Base-by-base conservation (phyloP, 2,888 invertebrate species). In the Drosophila diplacantha region DNA sequence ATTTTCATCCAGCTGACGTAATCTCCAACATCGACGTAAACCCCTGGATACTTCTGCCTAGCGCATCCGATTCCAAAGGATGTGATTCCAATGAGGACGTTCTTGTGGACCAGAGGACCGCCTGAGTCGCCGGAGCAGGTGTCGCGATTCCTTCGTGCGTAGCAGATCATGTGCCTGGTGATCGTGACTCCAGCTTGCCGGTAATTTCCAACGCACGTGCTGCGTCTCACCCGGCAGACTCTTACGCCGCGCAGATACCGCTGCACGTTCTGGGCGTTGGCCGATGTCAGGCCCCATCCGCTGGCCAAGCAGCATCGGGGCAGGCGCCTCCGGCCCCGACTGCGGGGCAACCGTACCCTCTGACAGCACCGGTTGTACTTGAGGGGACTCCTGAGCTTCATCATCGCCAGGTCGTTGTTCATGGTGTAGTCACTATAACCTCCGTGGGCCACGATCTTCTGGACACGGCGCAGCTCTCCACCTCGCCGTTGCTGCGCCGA, bases 1-100 rank as follows among this genome's bases (percentile, higher is more conserved):
- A 2, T 32, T 1, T 7, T 31, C 12, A 78, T 80, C 78, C 78
- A 78, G 0, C 0, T 5, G 1, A 22, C 53, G 9, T n/a, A 59
- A 2, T 16, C 32, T 2, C 14, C 16, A 0, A 77, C 35, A 26
- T 66, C 35, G 3, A 24, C 18, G 49, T 82, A 79, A 1, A 82
- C 55, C 3, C 78, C 78, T 3, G 78, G 71, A 52, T 31, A 74
- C 0, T 38, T 29, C 5, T 0, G 3, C 18, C 57, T 51, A 18
- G 63, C 81, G 16, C 78, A 79, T 5, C 83, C 75, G 35, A 73
- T 50, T 47, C 78, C 78, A 43, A 73, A 79, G 14, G 81, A 82
- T 0, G 81, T 83, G 1, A 78, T 29, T 6, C 78, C 83, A 22
- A 50, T 59, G 7, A 67, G 59, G 0, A 31, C 43, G 6, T 49